These are phyloP conservation scores for Eupithecia exiguata DNA, from an alignment of 2,888 invertebrate species.

Conservation along the genomic window DNA sequence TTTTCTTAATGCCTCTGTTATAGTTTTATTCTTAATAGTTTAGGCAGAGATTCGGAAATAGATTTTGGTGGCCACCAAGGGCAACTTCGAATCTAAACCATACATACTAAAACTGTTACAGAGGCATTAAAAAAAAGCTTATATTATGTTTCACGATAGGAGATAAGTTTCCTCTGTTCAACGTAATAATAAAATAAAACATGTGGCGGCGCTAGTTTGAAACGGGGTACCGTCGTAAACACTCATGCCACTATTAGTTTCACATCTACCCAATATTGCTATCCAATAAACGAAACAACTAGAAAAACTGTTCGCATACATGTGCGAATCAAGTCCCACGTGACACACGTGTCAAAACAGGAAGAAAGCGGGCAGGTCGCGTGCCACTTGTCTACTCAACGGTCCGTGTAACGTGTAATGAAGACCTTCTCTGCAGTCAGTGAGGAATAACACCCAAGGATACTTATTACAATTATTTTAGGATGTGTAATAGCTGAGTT, in stretches of 20 bases:
- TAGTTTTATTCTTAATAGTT: no score
- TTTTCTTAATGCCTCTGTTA: no score
- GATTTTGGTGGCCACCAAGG: no score
- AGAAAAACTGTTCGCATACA: neutral
- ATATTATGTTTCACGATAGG: no score
- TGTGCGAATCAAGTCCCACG: neutral
- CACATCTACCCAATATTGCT: constrained; percentile 9
- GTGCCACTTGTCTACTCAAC: constrained; percentile 68
- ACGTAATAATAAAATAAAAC: no score
- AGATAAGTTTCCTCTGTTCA: no score
- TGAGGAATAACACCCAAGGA: constrained; percentile 23
- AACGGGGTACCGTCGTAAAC: no score
- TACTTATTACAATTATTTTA: neutral
- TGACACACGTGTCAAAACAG: constrained; percentile 73
- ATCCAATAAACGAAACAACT: neutral
- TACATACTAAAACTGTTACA: no score
- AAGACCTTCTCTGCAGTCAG: constrained; percentile 23
- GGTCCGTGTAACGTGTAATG: constrained; percentile 34
- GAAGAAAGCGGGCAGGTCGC: constrained; percentile 66
- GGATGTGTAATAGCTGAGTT: neutral
- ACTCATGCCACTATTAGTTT: neutral
- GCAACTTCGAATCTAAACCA: no score
- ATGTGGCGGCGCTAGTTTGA: no score
- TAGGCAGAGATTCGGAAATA: no score
- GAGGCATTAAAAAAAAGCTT: no score